A percentile compares a stretch with the other conserved stretches of the same genome.
These are phyloP conservation scores for Ageneiosus marmoratus DNA, from an alignment of 2,113 vertebrate species.

Conservation along the genomic window DNA sequence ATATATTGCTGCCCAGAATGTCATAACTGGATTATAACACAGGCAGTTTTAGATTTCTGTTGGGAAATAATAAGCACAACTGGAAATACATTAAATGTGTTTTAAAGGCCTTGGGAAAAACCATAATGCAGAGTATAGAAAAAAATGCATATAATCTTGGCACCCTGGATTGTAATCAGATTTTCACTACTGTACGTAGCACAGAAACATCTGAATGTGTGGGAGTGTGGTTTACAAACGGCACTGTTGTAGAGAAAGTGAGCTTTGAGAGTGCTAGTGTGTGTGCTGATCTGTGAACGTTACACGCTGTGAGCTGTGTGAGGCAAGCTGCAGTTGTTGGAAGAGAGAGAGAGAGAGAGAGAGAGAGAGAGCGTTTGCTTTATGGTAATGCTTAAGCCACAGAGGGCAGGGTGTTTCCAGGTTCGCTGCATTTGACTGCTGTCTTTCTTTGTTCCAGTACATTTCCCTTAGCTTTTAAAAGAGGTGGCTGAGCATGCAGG, in stretches of 20 bases:
- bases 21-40: neutral
- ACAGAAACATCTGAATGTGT: slow-evolving; percentile 18
- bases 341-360: slow-evolving; percentile 3
- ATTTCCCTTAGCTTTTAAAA: slow-evolving; percentile 52
- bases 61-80: neutral
- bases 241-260: slow-evolving; percentile 34
- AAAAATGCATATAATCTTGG: neutral
- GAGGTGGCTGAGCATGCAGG: neutral
- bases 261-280: slow-evolving; percentile 16
- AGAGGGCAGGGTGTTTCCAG: slow-evolving; percentile 50
- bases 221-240: slow-evolving; percentile 33
- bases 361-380: slow-evolving; percentile 7
- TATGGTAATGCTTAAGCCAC: slow-evolving; percentile 45
- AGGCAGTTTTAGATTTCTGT: neutral
- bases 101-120: neutral
- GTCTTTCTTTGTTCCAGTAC: slow-evolving; percentile 53
- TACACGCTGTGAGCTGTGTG: slow-evolving; percentile 29
- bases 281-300: slow-evolving; percentile 8
- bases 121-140: neutral
- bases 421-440: slow-evolving; percentile 54
- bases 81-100: neutral
- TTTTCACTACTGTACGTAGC: slow-evolving; percentile 7
- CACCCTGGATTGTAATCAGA: slow-evolving; percentile 7
- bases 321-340: slow-evolving; percentile 32
- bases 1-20: neutral